Base-by-base conservation (phyloP, 2,113 vertebrate species). In the Zosterops lateralis region DNA sequence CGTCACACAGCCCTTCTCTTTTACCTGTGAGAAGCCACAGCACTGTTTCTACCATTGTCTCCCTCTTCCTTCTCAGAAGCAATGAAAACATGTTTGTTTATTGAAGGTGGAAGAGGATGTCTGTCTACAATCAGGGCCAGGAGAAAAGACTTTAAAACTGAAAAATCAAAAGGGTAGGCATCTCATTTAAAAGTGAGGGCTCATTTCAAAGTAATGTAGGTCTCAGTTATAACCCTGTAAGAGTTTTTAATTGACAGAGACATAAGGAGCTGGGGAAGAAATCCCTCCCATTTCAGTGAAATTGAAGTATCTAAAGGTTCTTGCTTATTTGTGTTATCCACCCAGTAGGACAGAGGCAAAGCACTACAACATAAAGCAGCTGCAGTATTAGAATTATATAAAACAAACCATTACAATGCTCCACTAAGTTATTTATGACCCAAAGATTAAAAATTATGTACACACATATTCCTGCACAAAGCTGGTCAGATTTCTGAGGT, bases 301-400 rank as follows among this genome's bases (percentile, higher is more conserved):
- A 84, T 1, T 18, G 17, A 47, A 42, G 9, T 38, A 70, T 25
- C 26, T 25, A 58, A 68, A 54, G 19, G 10, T 53, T 5, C 17
- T 70, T 80, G 14, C 31, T 84, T 45, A 80, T 40, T 77, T 32
- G 13, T 12, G 0, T 53, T 48, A 70, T 21, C 31, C 44, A 66
- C 14, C 12, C 48, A 26, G 14, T 15, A 58, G 1, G 0, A 81
- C 10, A 18, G 57, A 87, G 25, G 19, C 8, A 1, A 0, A 84
- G 11, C 11, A 45, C 9, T 7, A 47, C 34, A 58, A 70, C 17
- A 40, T n/a, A 62, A 10, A 78, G 50, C 4, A 87, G 17, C 25
- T 77, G 22, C 56, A 48, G 11, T 31, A 73, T 51, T 62, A 45
- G 25, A 83, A 45, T 62, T 56, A 67, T 3, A 47, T 44, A 42